Percentiles rank a stretch among this genome's conserved stretches.
Evolutionary conservation across 2,888 invertebrate species (phyloP).

Genomic region (Stenodera caucasica): DNA sequence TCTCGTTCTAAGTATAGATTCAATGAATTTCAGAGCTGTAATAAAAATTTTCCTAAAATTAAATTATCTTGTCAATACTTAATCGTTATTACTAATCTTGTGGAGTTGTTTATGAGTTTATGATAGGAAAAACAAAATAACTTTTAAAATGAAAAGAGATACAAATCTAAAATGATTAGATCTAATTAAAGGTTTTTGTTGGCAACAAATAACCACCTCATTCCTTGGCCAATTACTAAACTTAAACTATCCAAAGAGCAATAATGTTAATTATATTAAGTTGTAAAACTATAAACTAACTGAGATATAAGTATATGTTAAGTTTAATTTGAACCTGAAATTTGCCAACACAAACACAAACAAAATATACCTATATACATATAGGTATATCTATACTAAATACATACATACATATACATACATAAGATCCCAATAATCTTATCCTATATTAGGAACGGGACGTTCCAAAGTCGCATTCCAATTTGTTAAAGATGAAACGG

Average conservation of each 20-base stretch:
- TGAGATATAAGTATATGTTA: background rate
- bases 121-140: background rate
- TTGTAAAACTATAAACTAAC: background rate
- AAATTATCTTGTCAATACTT: background rate
- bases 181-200: slow-evolving; percentile 3
- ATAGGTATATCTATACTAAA: too few species aligned
- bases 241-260: slow-evolving; percentile 6
- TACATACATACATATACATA: too few species aligned
- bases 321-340: background rate
- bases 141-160: background rate
- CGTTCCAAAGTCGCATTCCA: slow-evolving; percentile 4
- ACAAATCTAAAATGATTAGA: background rate
- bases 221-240: slow-evolving; percentile 5
- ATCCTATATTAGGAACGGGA: slow-evolving; percentile 1
- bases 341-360: background rate
- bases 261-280: slow-evolving; percentile 3
- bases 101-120: background rate
- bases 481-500: background rate
- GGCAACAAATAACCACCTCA: slow-evolving; percentile 4
- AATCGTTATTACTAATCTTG: background rate
- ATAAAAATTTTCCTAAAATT: background rate
- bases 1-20: too few species aligned
- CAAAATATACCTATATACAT: too few species aligned
- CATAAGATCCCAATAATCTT: background rate
- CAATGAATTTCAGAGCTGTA: too few species aligned